These are phyloP conservation scores for Lampropteryx suffumata DNA, from an alignment of 2,888 invertebrate species.

Conservation along the genomic window DNA sequence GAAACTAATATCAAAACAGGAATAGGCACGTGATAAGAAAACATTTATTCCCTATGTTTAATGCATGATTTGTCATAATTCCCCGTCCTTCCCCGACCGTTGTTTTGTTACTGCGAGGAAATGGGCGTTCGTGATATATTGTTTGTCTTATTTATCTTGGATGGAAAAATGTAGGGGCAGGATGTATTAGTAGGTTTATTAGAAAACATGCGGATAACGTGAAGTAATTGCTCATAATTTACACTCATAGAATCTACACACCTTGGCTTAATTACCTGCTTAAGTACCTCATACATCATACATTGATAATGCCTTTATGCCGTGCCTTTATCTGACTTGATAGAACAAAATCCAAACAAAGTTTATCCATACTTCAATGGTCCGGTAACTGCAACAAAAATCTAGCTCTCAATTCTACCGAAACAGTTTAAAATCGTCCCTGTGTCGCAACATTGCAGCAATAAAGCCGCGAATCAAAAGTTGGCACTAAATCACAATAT, in stretches of 20 bases:
- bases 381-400: too few species aligned
- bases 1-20: conserved; percentile 82
- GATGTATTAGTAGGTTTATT: conserved; percentile 68
- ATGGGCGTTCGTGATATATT: conserved; percentile 78
- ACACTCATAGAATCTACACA: conserved; percentile 2
- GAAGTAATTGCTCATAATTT: conserved; percentile 44
- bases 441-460: conserved; percentile 55
- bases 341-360: too few species aligned
- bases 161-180: conserved; percentile 67
- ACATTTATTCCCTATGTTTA: conserved; percentile 83
- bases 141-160: conserved; percentile 77
- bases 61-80: conserved; percentile 84
- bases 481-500: conserved; percentile 77
- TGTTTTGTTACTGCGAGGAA: conserved; percentile 77
- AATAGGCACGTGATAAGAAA: conserved; percentile 83
- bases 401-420: not conserved
- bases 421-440: conserved; percentile 44
- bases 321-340: too few species aligned
- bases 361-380: too few species aligned
- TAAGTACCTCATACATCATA: too few species aligned
- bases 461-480: conserved; percentile 81
- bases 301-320: too few species aligned
- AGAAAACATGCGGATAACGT: conserved; percentile 60
- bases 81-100: conserved; percentile 70
- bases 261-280: not conserved